Evolutionary conservation across 2,888 invertebrate species (phyloP).

Genomic region (Amphiduros pacificus): DNA sequence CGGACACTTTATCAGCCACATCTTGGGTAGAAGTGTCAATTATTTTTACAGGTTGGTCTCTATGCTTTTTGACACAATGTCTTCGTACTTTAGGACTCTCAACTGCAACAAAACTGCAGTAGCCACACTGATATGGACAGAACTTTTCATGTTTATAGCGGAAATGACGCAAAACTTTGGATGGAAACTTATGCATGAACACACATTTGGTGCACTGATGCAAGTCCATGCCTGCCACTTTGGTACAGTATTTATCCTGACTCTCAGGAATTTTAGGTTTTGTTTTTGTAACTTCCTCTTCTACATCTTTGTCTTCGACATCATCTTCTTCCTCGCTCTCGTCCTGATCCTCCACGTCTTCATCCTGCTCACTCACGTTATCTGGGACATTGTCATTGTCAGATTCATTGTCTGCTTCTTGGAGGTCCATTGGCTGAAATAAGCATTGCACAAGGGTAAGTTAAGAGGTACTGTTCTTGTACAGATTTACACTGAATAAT

Average conservation of each 20-base stretch:
- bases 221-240: slow-evolving; percentile 19
- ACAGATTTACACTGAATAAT: too few species aligned
- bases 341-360: too few species aligned
- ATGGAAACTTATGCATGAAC: slow-evolving; percentile 24
- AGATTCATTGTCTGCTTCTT: too few species aligned
- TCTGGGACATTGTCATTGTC: too few species aligned
- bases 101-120: slow-evolving; percentile 24
- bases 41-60: background rate
- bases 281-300: too few species aligned
- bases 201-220: slow-evolving; percentile 29
- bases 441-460: too few species aligned
- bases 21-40: background rate
- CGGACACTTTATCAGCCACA: background rate
- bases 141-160: slow-evolving; percentile 23
- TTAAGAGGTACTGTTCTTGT: too few species aligned
- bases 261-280: too few species aligned
- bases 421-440: too few species aligned
- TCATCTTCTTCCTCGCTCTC: too few species aligned
- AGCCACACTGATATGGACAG: slow-evolving; percentile 26
- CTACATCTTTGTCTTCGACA: too few species aligned
- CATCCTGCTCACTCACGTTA: too few species aligned
- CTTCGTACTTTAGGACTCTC: slow-evolving; percentile 22
- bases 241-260: slow-evolving; percentile 18
- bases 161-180: slow-evolving; percentile 27
- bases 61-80: slow-evolving; percentile 22